phyloP scores from a whole-genome alignment of 2,797 vertebrate species.

The Argyrosomus regius region DNA sequence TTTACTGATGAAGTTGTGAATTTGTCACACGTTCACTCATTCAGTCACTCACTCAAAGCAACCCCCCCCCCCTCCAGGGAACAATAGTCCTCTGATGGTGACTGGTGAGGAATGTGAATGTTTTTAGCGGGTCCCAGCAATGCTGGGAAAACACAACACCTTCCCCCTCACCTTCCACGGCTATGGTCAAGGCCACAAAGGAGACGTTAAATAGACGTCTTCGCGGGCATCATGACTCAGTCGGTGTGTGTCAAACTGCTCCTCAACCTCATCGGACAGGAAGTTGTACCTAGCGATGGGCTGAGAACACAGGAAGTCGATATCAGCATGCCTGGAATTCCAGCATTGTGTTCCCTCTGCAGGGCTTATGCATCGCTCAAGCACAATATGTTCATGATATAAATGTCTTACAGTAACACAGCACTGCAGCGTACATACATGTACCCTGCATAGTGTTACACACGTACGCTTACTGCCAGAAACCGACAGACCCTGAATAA shows the following conservation, averaged over 20 bases:
- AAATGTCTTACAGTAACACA: conserved; percentile 10
- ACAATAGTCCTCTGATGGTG: conserved; percentile 48
- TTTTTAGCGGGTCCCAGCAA: conserved; percentile 25
- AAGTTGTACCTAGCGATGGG: conserved; percentile 73
- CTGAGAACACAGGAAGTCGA: conserved; percentile 78
- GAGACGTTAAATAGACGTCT: neutral
- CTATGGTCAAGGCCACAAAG: conserved; percentile 25
- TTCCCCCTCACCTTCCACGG: neutral
- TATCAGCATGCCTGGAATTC: conserved; percentile 78
- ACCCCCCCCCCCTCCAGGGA: conserved; percentile 21
- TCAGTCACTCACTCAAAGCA: neutral
- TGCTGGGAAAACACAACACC: conserved; percentile 38
- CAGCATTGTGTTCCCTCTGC: conserved; percentile 63
- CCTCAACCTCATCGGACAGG: conserved; percentile 67
- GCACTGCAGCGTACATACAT: neutral
- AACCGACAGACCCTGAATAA: conserved; percentile 12
- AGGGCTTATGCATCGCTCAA: conserved; percentile 29
- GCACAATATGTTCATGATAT: conserved; percentile 38
- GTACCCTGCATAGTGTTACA: neutral
- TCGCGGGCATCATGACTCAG: conserved; percentile 41
- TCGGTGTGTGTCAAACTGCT: conserved; percentile 40
- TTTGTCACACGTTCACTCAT: conserved; percentile 4
- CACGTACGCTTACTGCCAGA: conserved; percentile 15
- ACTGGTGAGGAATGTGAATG: conserved; percentile 46
- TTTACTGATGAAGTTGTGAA: conserved; percentile 11